A percentile compares a stretch with the other conserved stretches of the same genome.
Evolutionary conservation across 2,797 vertebrate genomes (phyloP).

Genomic region (Neomorphus geoffroyi): DNA sequence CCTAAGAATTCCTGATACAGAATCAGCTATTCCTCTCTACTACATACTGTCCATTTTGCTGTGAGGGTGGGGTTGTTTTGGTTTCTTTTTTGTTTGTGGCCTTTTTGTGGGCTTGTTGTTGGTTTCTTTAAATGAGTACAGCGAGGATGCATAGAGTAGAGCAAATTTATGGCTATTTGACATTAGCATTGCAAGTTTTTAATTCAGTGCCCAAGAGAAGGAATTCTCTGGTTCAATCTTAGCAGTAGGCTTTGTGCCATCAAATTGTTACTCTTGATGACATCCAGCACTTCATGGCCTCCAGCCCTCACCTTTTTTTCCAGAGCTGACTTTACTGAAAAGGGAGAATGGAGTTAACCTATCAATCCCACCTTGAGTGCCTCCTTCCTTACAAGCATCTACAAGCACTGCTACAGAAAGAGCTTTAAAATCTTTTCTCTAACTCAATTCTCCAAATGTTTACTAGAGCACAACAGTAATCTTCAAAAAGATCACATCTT

Average conservation of each 20-base stretch:
- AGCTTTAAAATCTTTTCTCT: neutral
- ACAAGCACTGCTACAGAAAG: neutral
- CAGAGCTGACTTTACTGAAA: neutral
- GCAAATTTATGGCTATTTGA: neutral
- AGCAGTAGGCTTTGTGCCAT: neutral
- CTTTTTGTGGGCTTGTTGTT: neutral
- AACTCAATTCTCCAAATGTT: neutral
- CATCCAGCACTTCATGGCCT: neutral
- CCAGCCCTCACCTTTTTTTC: neutral
- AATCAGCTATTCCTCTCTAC: neutral
- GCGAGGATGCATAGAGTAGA: no score
- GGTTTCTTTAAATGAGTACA: neutral
- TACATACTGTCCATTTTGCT: neutral
- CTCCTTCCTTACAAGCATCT: neutral
- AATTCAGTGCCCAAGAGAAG: neutral
- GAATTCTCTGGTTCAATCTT: neutral
- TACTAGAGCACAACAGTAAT: neutral
- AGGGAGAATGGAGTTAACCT: neutral
- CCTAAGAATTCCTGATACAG: neutral
- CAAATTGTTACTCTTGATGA: neutral
- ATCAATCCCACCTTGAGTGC: neutral
- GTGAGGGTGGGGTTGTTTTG: neutral
- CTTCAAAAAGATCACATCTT: neutral
- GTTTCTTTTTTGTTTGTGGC: fast-evolving
- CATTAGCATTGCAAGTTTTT: neutral